Evolutionary conservation across 1,140 invertebrate genomes (phyloP).

Genomic region (Linepithema humile): DNA sequence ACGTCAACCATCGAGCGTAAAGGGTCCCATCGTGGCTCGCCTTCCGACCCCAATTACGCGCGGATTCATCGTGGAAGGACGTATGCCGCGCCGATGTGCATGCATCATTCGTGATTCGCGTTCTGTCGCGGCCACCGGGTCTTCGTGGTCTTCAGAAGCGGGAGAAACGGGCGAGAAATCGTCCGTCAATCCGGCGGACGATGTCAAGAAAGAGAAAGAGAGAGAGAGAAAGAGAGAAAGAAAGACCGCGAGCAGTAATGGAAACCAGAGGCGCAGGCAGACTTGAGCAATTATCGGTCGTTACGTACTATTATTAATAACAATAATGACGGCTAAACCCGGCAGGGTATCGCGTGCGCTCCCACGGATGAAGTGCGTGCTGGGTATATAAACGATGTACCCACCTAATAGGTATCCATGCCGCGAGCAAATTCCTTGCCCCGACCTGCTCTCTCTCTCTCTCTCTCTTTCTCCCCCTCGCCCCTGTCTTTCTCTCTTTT

Average conservation of each 20-base stretch:
- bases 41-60: constrained; percentile 54
- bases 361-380: constrained; percentile 82
- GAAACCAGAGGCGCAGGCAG: constrained; percentile 82
- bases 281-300: constrained; percentile 83
- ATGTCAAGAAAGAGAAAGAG: background rate
- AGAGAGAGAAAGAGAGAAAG: constrained; percentile 24
- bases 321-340: constrained; percentile 81
- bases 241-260: constrained; percentile 66
- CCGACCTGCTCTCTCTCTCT: constrained; percentile 53
- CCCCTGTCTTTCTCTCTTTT: background rate
- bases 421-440: constrained; percentile 81
- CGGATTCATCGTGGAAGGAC: constrained; percentile 38
- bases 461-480: constrained; percentile 58
- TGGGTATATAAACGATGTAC: constrained; percentile 82
- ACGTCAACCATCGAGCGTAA: constrained; percentile 49
- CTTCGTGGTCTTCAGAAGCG: background rate
- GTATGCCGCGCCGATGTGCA: background rate
- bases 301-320: constrained; percentile 83
- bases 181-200: background rate
- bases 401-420: constrained; percentile 82
- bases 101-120: constrained; percentile 44
- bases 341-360: constrained; percentile 81
- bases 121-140: constrained; percentile 29
- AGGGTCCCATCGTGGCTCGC: constrained; percentile 41
- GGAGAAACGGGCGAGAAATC: background rate